phyloP scores from a whole-genome alignment of 2,888 invertebrate species.

The Monopis laevigella region DNA sequence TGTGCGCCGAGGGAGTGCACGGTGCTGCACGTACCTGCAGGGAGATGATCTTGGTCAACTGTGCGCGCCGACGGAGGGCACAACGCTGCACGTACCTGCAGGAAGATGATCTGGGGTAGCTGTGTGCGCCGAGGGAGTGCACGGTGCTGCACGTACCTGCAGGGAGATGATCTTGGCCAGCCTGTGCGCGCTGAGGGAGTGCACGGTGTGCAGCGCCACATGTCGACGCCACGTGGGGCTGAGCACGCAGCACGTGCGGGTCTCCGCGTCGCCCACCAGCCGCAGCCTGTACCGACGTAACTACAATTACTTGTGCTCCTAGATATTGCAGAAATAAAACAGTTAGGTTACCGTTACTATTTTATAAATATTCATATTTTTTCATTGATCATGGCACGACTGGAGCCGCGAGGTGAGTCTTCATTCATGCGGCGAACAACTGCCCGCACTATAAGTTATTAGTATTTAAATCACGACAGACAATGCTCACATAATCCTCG shows the following conservation, averaged over 20 bases:
- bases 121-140: background rate
- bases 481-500: too few relatives aligned
- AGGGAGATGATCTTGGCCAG: conserved; percentile 76
- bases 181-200: conserved; percentile 74
- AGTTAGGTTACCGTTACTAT: too few relatives aligned
- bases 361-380: too few relatives aligned
- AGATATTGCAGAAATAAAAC: too few relatives aligned
- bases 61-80: background rate
- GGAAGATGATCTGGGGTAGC: conserved; percentile 62
- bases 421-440: too few relatives aligned
- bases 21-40: conserved; percentile 47
- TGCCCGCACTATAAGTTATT: too few relatives aligned
- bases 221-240: conserved; percentile 73
- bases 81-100: conserved; percentile 39
- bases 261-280: conserved; percentile 59
- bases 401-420: too few relatives aligned
- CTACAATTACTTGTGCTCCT: too few relatives aligned
- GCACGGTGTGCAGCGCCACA: conserved; percentile 74
- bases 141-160: conserved; percentile 36
- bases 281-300: conserved; percentile 33
- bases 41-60: background rate
- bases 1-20: conserved; percentile 74
- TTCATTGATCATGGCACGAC: too few relatives aligned
- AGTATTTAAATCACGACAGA: too few relatives aligned
- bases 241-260: conserved; percentile 47